phyloP scores from a whole-genome alignment of 2,888 invertebrate species.

The Diadromus collaris region DNA sequence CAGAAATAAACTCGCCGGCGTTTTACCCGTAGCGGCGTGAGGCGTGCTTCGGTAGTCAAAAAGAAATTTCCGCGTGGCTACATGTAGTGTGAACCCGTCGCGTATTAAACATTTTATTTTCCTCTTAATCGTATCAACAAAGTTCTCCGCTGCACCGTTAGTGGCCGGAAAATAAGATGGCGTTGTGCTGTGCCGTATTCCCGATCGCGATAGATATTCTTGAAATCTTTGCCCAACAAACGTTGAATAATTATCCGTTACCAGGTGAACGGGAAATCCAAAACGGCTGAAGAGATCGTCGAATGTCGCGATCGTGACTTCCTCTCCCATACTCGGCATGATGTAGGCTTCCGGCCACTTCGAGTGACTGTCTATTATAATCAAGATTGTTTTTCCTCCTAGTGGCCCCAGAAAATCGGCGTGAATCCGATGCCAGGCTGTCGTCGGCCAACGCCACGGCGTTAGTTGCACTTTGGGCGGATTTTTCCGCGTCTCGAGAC shows the following conservation, averaged over 20 bases:
- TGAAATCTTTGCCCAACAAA: slow-evolving; percentile 23
- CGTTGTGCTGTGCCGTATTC: slow-evolving; percentile 31
- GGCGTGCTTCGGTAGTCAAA: slow-evolving; percentile 48
- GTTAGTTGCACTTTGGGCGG: slow-evolving; percentile 66
- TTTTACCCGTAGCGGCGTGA: slow-evolving; percentile 40
- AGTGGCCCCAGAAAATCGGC: slow-evolving; percentile 68
- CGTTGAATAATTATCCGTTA: slow-evolving; percentile 35
- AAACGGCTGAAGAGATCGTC: too few relatives aligned
- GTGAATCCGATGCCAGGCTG: slow-evolving; percentile 67
- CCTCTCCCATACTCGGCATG: too few relatives aligned
- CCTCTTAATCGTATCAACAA: slow-evolving; percentile 49
- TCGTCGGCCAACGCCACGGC: slow-evolving; percentile 65
- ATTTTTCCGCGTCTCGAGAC: slow-evolving; percentile 61
- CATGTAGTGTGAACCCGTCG: slow-evolving; percentile 16
- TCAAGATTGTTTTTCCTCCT: slow-evolving; percentile 59
- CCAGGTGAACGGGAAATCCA: slow-evolving; percentile 15
- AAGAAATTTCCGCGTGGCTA: slow-evolving; percentile 40
- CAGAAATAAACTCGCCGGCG: slow-evolving; percentile 35
- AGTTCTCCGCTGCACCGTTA: slow-evolving; percentile 36
- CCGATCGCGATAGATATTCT: slow-evolving; percentile 1
- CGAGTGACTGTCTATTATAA: slow-evolving; percentile 38
- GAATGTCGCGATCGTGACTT: too few relatives aligned
- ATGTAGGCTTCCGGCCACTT: too few relatives aligned
- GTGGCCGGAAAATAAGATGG: slow-evolving; percentile 35
- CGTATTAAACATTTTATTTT: slow-evolving; percentile 46